A percentile compares a stretch with the other conserved stretches of the same genome.
phyloP scores from a whole-genome alignment of 2,888 invertebrate genomes.

The Pristionchus maxplancki region DNA sequence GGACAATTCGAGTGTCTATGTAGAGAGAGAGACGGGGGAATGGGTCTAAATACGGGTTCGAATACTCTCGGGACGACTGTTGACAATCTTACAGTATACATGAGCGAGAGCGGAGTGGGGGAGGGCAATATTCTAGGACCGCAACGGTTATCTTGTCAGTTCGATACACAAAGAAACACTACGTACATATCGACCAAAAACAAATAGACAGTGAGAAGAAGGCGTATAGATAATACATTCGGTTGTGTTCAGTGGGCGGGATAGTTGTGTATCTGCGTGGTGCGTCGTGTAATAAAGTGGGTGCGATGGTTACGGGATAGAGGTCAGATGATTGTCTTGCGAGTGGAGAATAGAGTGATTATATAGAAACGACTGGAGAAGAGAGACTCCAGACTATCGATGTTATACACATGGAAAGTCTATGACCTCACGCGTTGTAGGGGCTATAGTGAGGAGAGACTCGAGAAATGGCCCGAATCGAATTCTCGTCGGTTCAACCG shows the following conservation, averaged over 20 bases:
- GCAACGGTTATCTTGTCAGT: background rate
- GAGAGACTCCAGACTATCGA: background rate
- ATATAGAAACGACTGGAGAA: background rate
- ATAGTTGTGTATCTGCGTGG: background rate
- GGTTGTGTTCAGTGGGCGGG: background rate
- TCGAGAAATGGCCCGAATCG: background rate
- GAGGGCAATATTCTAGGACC: conserved; percentile 8
- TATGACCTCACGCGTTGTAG: conserved; percentile 42
- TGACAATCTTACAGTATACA: background rate
- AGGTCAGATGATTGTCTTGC: too few relatives aligned
- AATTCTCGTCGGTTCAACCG: background rate
- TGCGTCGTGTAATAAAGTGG: background rate
- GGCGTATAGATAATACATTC: background rate
- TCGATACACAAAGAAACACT: background rate
- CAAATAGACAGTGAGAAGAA: background rate
- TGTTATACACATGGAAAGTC: conserved; percentile 31
- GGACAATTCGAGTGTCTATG: conserved; percentile 27
- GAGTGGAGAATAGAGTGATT: background rate
- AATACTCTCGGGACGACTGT: background rate
- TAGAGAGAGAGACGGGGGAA: background rate
- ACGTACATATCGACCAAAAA: background rate
- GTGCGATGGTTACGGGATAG: background rate
- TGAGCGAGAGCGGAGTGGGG: background rate
- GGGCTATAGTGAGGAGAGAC: background rate
- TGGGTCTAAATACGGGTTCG: background rate